Evolutionary conservation across 2,888 invertebrate genomes (phyloP).

Genomic region (Phortica magna): DNA sequence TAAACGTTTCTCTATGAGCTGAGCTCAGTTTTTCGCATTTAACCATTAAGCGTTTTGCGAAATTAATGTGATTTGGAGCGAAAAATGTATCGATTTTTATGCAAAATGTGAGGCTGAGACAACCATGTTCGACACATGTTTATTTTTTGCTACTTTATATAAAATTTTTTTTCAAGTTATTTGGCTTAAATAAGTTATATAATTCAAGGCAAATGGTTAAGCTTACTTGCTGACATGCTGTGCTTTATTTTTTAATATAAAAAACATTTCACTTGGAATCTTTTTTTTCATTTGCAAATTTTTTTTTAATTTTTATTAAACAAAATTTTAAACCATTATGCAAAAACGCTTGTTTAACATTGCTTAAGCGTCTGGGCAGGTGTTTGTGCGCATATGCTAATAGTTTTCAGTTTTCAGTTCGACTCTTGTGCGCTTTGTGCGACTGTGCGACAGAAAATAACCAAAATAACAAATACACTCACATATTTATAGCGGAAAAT

Average conservation of each 20-base stretch:
- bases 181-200: too few relatives aligned
- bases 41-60: conserved; percentile 42
- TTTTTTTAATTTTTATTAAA: background rate
- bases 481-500: background rate
- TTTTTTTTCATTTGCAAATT: background rate
- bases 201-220: too few relatives aligned
- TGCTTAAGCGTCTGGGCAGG: conserved; percentile 46
- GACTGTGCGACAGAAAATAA: conserved; percentile 47
- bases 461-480: conserved; percentile 44
- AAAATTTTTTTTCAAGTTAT: too few relatives aligned
- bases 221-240: too few relatives aligned
- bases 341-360: conserved; percentile 53
- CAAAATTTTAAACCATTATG: conserved; percentile 39
- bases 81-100: conserved; percentile 5
- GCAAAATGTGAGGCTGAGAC: background rate
- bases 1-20: background rate
- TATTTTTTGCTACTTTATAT: too few relatives aligned
- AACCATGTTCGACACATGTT: too few relatives aligned
- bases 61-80: conserved; percentile 45
- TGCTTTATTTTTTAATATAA: too few relatives aligned
- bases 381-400: conserved; percentile 47
- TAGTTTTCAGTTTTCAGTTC: conserved; percentile 51
- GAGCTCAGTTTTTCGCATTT: conserved; percentile 19
- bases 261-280: background rate
- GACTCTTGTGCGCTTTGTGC: conserved; percentile 39